Evolutionary conservation across 2,113 vertebrate species (phyloP), one percentile per base, ranked within the genome.

Genomic region (Laticauda laticaudata): DNA sequence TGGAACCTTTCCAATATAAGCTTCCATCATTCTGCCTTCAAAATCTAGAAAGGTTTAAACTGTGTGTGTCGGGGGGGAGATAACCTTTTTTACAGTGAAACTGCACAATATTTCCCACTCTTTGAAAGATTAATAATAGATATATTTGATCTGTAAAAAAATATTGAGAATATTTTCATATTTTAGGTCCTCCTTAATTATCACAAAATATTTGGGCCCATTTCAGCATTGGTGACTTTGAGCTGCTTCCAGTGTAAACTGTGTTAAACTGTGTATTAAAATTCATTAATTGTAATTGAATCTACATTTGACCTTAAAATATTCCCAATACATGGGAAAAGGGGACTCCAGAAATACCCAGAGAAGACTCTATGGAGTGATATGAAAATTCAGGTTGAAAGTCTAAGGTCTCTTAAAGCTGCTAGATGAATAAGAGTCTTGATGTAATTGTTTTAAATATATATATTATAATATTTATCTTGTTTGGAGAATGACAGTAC

Each of bases 41-140:
- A 99, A 97, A 95, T 99, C 99, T 89, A 99, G 98, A 45, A 99
- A 99, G 15, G 98, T 99, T 93, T 99, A 97, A 29, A 99, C 99
- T 8, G 99, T 99, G 56, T 14, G 54, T 14, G 56, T 21, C 2
- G 0, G 3, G 0, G 21, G 7, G 2, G 2, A 99, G 98, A 95
- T 99, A 99, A 75, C 98, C 99, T 95, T 99, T 99, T 64, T 98
- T 98, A 95, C 99, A 99, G 88, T 98, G 98, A 97, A 99, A 99
- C 34, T 98, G 99, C 95, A 99, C 97, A 61, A 98, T 98, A 96
- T 98, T 99, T 92, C 99, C 99, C 88, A 99, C 98, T 99, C 99
- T 81, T 96, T 61, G 64, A 94, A 95, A 96, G 92, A 64, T 0
- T 91, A 53, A 94, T 93, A 94, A 45, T 6, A 85, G 10, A 91